Evolutionary conservation across 1,140 invertebrate species (phyloP), one percentile per base, ranked within the genome.

Genomic region (Megathymus violae): DNA sequence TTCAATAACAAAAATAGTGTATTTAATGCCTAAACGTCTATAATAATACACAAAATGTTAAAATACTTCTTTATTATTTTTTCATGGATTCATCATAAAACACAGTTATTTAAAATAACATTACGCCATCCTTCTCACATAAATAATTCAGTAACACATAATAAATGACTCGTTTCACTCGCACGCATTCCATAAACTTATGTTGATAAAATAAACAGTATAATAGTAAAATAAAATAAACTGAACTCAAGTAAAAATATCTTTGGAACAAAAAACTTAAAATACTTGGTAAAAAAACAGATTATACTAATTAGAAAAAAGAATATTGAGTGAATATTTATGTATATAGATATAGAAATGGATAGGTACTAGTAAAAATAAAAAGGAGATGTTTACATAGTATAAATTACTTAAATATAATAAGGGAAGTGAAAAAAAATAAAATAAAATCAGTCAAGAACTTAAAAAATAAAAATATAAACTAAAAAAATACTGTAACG

Each of bases 251-350:
- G 69, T 65, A 73, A 75, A 62, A 64, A 69, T 76, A 78, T 85
- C 82, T 85, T 85, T 85, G 82, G 82, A 80, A 76, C 65, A 69
- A 71, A 76, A 83, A 79, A 68, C 69, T 83, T 74, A 78, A 76
- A 73, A 78, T 82, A 82, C 76, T 77, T 81, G 76, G 78, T 82
- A 69, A 74, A 71, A 63, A 58, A 61, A 46, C 62, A 65, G 38
- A 60, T 59, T 31, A 34, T 40, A 54, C 41, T 47, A 62, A 50
- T 50, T 31, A 58, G 36, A 63, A 44, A 40, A 36, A 40, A 43
- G 6, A 56, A 69, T 46, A 51, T 16, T 61, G 59, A 27, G 40
- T 40, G 52, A 58, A 52, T 52, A 65, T 47, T 10, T 61, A 61
- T 34, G 15, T 43, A 61, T 50, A 62, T 47, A 63, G 19, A 36